Base-by-base conservation (phyloP, 2,113 vertebrate genomes). In the Callipepla squamata region DNA sequence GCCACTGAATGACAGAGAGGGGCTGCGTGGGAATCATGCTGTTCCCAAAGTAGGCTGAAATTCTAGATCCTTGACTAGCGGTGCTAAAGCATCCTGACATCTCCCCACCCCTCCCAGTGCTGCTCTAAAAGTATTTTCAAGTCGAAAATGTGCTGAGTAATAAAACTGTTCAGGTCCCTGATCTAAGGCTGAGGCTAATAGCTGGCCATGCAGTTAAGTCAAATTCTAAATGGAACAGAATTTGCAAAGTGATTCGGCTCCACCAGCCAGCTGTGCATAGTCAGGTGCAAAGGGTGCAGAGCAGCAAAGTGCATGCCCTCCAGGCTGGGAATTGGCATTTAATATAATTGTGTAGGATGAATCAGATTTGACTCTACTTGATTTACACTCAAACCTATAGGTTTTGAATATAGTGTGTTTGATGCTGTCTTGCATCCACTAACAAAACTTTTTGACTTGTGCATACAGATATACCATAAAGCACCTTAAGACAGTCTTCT, bases 31-130 rank as follows among this genome's bases (percentile, higher is more conserved):
- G 89, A 90, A 76, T 86, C 83, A 36, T 42, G 77, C 90, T 83
- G 73, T 74, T 96, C 93, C 62, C 72, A 87, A 92, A 79, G 92
- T 6, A 66, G 77, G 81, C 62, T 92, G 86, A 84, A 96, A 96
- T 65, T 70, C 91, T 90, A 93, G 69, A 72, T 89, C 77, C 40
- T 25, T 72, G 48, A 66, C 51, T 13, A 22, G 59, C 0, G 0
- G 26, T 62, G 48, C 62, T 93, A 76, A 96, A 84, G 57, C 48
- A 79, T 92, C 80, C 65, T 89, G 86, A 86, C 87, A 87, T 72
- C 53, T 93, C 28, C 48, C 47, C 25, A 22, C 15, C 13, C 48
- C 40, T 23, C 32, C 30, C 7, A 32, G 78, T 58, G 44, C 68
- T 84, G 26, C 53, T 92, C 70, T 79, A 80, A 93, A 93, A 66